These are phyloP conservation scores for Terrapene triunguis DNA, from an alignment of 2,113 vertebrate species.

Conservation along the genomic window DNA sequence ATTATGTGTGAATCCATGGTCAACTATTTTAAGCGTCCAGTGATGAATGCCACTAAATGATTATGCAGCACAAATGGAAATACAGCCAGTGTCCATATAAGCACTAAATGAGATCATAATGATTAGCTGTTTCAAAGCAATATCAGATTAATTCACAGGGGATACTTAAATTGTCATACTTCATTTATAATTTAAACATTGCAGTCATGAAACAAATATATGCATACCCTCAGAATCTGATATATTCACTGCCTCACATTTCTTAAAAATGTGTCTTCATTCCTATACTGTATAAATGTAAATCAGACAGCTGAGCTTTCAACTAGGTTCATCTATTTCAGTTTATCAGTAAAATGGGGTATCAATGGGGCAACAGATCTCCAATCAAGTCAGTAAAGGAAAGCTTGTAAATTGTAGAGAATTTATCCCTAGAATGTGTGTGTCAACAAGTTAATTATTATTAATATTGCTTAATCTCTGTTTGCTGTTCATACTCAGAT, in stretches of 20 bases:
- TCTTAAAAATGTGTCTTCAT: slow-evolving; percentile 22
- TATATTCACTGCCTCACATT: background rate
- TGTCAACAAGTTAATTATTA: background rate
- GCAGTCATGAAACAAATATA: slow-evolving; percentile 5
- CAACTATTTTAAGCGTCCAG: background rate
- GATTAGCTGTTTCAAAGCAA: background rate
- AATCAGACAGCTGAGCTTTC: slow-evolving; percentile 28
- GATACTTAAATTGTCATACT: slow-evolving; percentile 15
- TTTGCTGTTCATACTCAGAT: background rate
- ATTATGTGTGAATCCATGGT: background rate
- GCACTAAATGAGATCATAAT: background rate
- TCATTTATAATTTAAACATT: slow-evolving; percentile 40
- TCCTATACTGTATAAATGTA: background rate
- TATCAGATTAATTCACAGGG: slow-evolving; percentile 48
- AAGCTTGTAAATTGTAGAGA: background rate
- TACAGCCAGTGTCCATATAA: background rate
- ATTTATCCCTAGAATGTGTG: background rate
- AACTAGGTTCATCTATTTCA: slow-evolving; percentile 20
- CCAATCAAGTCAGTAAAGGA: background rate
- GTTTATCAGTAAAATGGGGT: slow-evolving; percentile 14
- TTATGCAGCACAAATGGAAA: background rate
- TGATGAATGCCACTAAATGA: background rate
- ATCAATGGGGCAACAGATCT: background rate
- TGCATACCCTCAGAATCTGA: slow-evolving; percentile 18
- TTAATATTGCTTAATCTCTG: slow-evolving; percentile 16